Conservation (phyloP, 2,113 vertebrate species). For the Lophius piscatorius region DNA sequence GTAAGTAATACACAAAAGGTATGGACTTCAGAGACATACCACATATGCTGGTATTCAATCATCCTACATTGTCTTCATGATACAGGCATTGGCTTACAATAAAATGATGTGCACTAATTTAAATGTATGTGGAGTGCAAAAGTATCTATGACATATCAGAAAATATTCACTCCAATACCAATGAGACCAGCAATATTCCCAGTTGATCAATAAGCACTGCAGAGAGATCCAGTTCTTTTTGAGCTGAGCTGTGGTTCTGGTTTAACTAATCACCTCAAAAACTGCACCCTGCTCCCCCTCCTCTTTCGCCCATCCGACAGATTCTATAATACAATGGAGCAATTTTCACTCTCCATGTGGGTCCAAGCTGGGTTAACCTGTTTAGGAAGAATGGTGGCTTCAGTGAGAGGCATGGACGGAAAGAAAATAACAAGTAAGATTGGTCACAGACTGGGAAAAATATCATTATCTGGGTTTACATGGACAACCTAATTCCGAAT, state of each 20-base stretch:
- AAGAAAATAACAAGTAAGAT: conserved; percentile 53
- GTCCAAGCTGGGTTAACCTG: conserved; percentile 52
- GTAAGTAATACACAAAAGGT: neutral
- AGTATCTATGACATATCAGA: conserved; percentile 18
- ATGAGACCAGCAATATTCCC: conserved; percentile 64
- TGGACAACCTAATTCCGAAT: no score
- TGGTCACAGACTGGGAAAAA: conserved; percentile 32
- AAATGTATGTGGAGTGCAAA: conserved; percentile 6
- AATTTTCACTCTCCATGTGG: conserved; percentile 68
- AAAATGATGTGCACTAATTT: conserved; percentile 12
- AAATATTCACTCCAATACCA: conserved; percentile 40
- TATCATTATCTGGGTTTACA: no score
- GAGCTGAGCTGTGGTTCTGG: conserved; percentile 75
- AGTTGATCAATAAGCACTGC: conserved; percentile 76
- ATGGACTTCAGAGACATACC: neutral
- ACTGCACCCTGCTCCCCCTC: conserved; percentile 55
- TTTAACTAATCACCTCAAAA: conserved; percentile 78
- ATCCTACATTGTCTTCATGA: no score
- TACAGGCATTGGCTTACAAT: neutral
- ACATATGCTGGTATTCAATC: no score
- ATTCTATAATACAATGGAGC: conserved; percentile 75
- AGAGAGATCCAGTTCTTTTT: conserved; percentile 75
- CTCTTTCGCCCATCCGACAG: conserved; percentile 62
- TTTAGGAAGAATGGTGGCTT: conserved; percentile 34
- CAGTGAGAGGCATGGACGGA: conserved; percentile 28